Percentiles rank a stretch among this genome's conserved stretches.
Evolutionary conservation across 1,140 invertebrate species (phyloP).

Genomic region (Wasmannia auropunctata): DNA sequence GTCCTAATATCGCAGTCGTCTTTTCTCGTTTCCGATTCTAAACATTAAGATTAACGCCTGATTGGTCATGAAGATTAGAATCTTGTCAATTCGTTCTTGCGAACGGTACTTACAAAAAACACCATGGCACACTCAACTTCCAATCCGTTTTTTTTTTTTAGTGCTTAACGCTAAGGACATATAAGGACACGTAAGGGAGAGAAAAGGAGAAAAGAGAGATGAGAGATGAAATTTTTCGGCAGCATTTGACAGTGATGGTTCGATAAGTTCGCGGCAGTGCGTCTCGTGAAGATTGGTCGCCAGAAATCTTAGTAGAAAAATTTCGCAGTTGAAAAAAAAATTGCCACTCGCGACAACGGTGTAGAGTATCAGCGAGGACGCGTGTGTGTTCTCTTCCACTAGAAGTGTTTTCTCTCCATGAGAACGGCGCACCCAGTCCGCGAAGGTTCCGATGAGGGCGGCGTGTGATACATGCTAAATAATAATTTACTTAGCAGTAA

Average conservation of each 20-base stretch:
- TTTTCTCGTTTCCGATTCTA: slow-evolving; percentile 44
- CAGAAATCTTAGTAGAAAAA: slow-evolving; percentile 46
- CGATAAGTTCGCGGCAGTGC: slow-evolving; percentile 20
- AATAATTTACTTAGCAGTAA: slow-evolving; percentile 80
- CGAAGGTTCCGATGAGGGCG: slow-evolving; percentile 8
- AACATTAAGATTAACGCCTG: slow-evolving; percentile 53
- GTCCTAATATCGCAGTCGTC: neutral
- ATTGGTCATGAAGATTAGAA: slow-evolving; percentile 67
- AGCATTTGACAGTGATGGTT: slow-evolving; percentile 67
- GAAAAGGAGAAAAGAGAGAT: slow-evolving; percentile 1
- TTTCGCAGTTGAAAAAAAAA: slow-evolving; percentile 44
- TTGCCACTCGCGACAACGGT: neutral
- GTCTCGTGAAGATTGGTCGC: slow-evolving; percentile 22
- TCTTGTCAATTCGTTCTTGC: slow-evolving; percentile 21
- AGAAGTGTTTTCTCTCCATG: slow-evolving; percentile 16
- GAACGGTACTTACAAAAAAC: slow-evolving; percentile 52
- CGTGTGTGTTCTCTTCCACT: neutral
- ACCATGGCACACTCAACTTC: slow-evolving; percentile 64
- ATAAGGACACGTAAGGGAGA: slow-evolving; percentile 13
- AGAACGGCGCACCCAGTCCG: neutral
- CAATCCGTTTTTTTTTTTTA: slow-evolving; percentile 40
- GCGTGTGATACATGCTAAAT: slow-evolving; percentile 34
- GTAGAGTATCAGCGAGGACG: neutral
- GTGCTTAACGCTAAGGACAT: slow-evolving; percentile 34
- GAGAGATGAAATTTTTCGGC: slow-evolving; percentile 52